Base-by-base conservation (phyloP, 2,113 vertebrate genomes). In the Nothoprocta pentlandii region DNA sequence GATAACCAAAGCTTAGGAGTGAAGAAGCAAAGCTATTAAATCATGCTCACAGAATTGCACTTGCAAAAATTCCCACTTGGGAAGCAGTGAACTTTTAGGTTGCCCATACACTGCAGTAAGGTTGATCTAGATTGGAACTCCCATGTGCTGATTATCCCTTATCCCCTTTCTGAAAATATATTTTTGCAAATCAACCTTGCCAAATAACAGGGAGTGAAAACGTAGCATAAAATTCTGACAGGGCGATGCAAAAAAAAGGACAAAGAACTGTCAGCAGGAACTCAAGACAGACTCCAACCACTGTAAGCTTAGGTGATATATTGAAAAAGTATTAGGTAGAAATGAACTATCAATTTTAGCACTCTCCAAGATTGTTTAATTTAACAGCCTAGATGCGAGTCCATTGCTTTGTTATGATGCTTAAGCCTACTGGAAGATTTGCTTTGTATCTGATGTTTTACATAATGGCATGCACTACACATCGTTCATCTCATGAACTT, bases 71-170 rank as follows among this genome's bases (percentile, higher is more conserved):
- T 47, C 30, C 83, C 62, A 84, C 25, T 23, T 54, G n/a, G 47
- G 41, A 94, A 94, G 15, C 66, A 87, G 32, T 66, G 47, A 90
- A 75, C 20, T 89, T 89, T 42, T 26, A 91, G 34, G 28, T 71
- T 56, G 62, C 28, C 89, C 89, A 51, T 56, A 67, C 26, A 34
- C 12, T 51, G 25, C 54, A 32, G 85, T 42, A 66, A 4, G 21
- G 12, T 61, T 88, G 42, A 47, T 44, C 13, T 58, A 74, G 79
- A 66, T 22, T 44, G 79, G 34, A 47, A 36, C 7, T 61, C 47
- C 62, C 71, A 13, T 46, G 68, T 9, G 58, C 26, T 2, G 9
- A 81, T 56, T 63, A 46, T 20, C 14, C 20, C 5, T 23, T 49
- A 10, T 4, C 3, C 4, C 12, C 6, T 16, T 80, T 71, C 54